Base-by-base conservation (phyloP, 2,888 invertebrate species). In the Mycalesis mineus region DNA sequence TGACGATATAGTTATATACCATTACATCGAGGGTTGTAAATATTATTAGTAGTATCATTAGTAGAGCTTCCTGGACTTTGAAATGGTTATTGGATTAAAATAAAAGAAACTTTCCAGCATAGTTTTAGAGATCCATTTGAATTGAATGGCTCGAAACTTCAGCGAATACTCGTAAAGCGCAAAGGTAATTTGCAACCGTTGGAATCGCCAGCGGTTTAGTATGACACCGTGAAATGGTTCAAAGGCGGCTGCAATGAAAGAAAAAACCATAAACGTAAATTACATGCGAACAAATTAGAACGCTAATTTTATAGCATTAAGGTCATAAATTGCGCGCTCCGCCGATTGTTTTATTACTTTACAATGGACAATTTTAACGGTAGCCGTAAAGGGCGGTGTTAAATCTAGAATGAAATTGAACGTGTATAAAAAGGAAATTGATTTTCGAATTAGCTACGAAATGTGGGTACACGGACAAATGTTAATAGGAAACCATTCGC, bases 241-340 rank as follows among this genome's bases (percentile, higher is more conserved):
- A 53, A 52, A 75, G 71, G 70, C 76, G 71, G 74, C 72, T 78
- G 73, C 59, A 68, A 65, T 66, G 68, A 72, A 76, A 75, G 75
- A 74, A 77, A 79, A 75, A 69, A 76, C 77, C 74, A 77, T 86
- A 88, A 85, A 84, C 68, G 60, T 72, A 68, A 77, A 82, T 80
- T 75, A 80, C 80, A 53, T 74, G 63, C 78, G 75, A 76, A 82
- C 82, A 86, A 84, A 87, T 87, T 84, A 85, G 82, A 80, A 80
- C 84, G 76, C 78, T 84, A 83, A 85, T 83, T 86, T 85, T 81
- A 85, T 83, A 58, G 67, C 72, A 82, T 78, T 82, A 86, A 82
- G 77, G 80, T 74, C 70, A 80, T 87, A 85, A 84, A 87, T 80
- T 68, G 80, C 69, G 74, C 74, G 74, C 69, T 67, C 68, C 65